Conservation (phyloP, 2,113 vertebrate genomes). For the Phalacrocorax brasilianus region DNA sequence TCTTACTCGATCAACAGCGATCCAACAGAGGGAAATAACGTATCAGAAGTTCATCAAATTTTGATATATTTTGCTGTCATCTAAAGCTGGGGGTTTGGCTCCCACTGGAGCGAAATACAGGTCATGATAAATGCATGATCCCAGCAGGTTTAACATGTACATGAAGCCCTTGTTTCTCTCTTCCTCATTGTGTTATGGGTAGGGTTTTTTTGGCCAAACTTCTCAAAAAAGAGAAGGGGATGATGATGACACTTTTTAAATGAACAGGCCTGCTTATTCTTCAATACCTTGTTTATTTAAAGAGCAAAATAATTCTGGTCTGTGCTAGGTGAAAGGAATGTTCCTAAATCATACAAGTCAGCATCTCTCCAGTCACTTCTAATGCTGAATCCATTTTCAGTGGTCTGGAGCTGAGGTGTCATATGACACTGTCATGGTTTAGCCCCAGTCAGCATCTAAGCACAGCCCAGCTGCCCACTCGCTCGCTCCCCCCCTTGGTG, state of each 20-base stretch:
- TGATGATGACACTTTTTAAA: not conserved
- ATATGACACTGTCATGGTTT: not conserved
- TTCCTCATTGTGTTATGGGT: not conserved
- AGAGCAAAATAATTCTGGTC: not conserved
- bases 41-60: not conserved
- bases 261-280: not conserved
- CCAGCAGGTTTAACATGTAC: not conserved
- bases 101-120: not conserved
- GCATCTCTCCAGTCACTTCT: not conserved
- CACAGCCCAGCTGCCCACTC: no score
- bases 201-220: not conserved
- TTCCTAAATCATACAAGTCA: not conserved
- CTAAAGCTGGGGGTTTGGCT: not conserved
- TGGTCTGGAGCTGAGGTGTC: not conserved
- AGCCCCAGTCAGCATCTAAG: no score
- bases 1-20: not conserved
- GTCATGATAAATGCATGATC: fast-evolving
- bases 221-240: not conserved
- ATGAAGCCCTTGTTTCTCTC: not conserved
- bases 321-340: not conserved
- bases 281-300: not conserved
- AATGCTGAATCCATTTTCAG: not conserved
- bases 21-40: not conserved
- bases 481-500: no score
- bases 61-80: not conserved